Conservation (phyloP, 2,113 vertebrate genomes). For the Phrynosoma blainvillii region DNA sequence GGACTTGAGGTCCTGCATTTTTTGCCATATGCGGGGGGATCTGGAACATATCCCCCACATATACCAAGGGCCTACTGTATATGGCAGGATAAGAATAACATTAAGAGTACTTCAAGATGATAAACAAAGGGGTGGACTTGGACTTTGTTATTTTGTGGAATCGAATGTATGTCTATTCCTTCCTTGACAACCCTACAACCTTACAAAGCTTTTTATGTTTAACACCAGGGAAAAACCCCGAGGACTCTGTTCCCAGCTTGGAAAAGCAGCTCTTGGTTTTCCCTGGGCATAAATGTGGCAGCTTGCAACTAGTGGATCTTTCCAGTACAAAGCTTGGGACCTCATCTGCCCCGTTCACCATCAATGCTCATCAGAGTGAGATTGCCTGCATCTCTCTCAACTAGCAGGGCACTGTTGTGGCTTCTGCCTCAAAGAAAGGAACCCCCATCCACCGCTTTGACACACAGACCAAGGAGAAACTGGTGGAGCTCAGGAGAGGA, state of each 20-base stretch:
- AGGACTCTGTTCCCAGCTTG: slow-evolving; percentile 89
- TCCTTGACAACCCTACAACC: slow-evolving; percentile 86
- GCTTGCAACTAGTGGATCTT: slow-evolving; percentile 91
- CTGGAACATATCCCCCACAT: too few species aligned
- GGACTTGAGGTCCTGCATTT: too few species aligned
- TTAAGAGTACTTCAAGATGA: too few species aligned
- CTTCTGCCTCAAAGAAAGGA: slow-evolving; percentile 86
- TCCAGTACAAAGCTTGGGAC: slow-evolving; percentile 91
- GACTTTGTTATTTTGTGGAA: slow-evolving; percentile 81
- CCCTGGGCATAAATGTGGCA: slow-evolving; percentile 92
- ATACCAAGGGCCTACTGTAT: too few species aligned
- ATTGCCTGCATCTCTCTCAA: slow-evolving; percentile 90
- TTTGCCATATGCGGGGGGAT: too few species aligned
- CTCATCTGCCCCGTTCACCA: slow-evolving; percentile 89
- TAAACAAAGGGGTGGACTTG: too few species aligned
- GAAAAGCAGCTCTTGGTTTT: slow-evolving; percentile 92
- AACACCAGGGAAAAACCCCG: slow-evolving; percentile 92
- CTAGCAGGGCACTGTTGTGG: slow-evolving; percentile 89
- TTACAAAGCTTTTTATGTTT: slow-evolving; percentile 90
- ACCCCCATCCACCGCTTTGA: slow-evolving; percentile 91
- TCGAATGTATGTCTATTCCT: slow-evolving; percentile 92
- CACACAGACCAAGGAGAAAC: slow-evolving; percentile 88
- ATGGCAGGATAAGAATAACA: too few species aligned
- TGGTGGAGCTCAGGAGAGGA: slow-evolving; percentile 89
- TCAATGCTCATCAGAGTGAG: slow-evolving; percentile 92